Base-by-base conservation (phyloP, 2,888 invertebrate species). In the Campopleginae sp. region DNA sequence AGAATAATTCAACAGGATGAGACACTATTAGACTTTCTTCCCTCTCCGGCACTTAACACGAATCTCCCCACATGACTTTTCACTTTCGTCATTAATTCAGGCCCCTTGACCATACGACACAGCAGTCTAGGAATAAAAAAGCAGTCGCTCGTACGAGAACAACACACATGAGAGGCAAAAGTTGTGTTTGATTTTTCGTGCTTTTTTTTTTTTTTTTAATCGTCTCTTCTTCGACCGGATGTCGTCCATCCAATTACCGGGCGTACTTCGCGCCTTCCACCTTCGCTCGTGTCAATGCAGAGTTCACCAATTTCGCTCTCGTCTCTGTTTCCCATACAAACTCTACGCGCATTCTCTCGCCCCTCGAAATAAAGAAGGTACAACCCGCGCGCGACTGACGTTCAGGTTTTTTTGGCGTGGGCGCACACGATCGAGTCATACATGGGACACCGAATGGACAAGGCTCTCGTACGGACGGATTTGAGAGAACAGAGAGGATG, bases 171-270 rank as follows among this genome's bases (percentile, higher is more conserved):
- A 14, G 46, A 66, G 31, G 68, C 17, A 12, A n/a, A n/a, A 51
- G 46, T 71, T 63, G 51, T 19, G 38, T 19, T 51, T 65, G 74
- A 79, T 42, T 72, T 58, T 66, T 65, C 33, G 17, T 31, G 23
- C 31, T 42, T 61, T 42, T 63, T 71, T 14, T 70, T 58, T 46
- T 46, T 46, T 78, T 54, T 58, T 63, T 12, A 71, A 82, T 75
- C 63, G 70, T 63, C 66, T 66, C 65, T 51, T 42, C 44, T 72
- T 74, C 80, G 68, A 77, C 82, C 82, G 85, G 82, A 85, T 76
- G 85, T 80, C 83, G 85, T 82, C 80, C 83, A 83, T 83, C 83
- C 86, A 83, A 86, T 86, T 86, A 86, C 83, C 80, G 66, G 42
- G 54, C 44, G 80, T 48, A 80, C 77, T 65, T 86, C 48, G 77